Evolutionary conservation across 2,888 invertebrate species (phyloP).

Genomic region (Andrena minutula): DNA sequence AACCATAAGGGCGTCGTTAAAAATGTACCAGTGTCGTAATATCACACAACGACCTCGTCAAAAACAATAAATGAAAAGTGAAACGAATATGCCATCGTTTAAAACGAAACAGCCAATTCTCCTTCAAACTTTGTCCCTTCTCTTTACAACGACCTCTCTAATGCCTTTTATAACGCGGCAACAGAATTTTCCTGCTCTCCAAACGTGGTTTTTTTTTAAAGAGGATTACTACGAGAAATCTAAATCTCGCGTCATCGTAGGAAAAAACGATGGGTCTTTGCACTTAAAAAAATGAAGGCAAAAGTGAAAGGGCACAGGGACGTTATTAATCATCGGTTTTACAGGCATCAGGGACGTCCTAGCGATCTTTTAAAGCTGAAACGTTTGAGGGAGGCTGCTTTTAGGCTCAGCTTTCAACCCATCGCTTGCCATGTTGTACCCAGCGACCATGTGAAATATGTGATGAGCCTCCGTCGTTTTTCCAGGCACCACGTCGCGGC

Average conservation of each 20-base stretch:
- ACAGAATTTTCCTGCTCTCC: neutral
- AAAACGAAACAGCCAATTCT: neutral
- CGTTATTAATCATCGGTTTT: neutral
- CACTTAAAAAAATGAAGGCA: neutral
- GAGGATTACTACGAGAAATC: neutral
- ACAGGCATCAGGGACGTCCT: neutral
- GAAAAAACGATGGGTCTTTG: neutral
- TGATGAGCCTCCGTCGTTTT: constrained; percentile 23
- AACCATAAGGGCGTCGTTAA: neutral
- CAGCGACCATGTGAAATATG: constrained; percentile 28
- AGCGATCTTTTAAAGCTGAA: neutral
- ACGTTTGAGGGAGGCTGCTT: neutral
- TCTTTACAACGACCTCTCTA: constrained; percentile 1
- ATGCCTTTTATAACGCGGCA: constrained; percentile 6
- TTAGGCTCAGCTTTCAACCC: constrained; percentile 17
- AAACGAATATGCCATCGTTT: neutral
- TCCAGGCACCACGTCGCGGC: constrained; percentile 7
- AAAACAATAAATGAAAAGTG: neutral
- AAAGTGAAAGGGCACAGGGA: no score
- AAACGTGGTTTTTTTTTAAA: neutral
- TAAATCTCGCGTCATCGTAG: neutral
- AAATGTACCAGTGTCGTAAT: neutral
- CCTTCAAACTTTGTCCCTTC: neutral
- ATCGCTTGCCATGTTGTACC: neutral
- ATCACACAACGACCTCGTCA: neutral